These are phyloP conservation scores for Argyresthia albistria DNA, from an alignment of 2,888 invertebrate species.

Conservation along the genomic window DNA sequence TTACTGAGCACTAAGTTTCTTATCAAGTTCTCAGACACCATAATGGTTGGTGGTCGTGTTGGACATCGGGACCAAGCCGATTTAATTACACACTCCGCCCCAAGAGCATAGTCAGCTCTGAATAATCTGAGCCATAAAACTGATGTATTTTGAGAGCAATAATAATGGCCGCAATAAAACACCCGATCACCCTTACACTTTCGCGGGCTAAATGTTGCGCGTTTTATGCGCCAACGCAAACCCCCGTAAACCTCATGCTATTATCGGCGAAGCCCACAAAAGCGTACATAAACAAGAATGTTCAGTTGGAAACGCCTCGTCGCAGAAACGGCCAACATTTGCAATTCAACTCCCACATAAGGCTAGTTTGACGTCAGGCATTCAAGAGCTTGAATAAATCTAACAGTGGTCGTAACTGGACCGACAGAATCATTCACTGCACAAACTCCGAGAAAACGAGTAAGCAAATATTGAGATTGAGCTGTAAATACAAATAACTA, in stretches of 20 bases:
- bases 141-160: slow-evolving; percentile 12
- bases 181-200: slow-evolving; percentile 25
- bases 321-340: slow-evolving; percentile 8
- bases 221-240: slow-evolving; percentile 41
- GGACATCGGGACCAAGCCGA: too few species aligned
- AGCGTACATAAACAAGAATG: too few species aligned
- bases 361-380: slow-evolving; percentile 11
- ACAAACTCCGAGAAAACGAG: too few species aligned
- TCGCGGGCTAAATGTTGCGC: slow-evolving; percentile 27
- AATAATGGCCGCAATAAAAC: slow-evolving; percentile 32
- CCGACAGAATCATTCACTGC: too few species aligned
- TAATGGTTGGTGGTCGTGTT: too few species aligned
- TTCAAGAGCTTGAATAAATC: slow-evolving; percentile 3
- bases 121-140: background rate
- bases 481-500: too few species aligned
- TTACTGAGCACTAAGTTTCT: too few species aligned
- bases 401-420: background rate
- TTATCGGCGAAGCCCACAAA: background rate
- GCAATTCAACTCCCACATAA: slow-evolving; percentile 11
- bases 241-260: slow-evolving; percentile 28
- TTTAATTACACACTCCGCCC: background rate
- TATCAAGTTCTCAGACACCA: too few species aligned
- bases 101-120: background rate
- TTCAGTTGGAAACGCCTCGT: slow-evolving; percentile 1
- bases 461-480: too few species aligned